These are phyloP conservation scores for Nematolebias whitei DNA, from an alignment of 2,113 vertebrate species.

Conservation along the genomic window DNA sequence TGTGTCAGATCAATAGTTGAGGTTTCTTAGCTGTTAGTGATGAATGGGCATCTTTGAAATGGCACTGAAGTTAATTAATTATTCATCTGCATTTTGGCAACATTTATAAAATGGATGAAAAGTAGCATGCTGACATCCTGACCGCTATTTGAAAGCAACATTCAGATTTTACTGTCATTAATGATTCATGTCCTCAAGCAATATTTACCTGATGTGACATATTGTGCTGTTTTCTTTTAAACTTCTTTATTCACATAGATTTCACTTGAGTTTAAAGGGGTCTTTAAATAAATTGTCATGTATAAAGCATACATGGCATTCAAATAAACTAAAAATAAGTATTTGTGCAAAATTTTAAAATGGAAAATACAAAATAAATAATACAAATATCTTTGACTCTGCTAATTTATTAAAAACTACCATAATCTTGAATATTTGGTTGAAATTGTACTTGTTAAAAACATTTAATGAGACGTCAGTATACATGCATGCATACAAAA, in stretches of 20 bases:
- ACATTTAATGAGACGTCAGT: neutral
- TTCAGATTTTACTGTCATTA: slow-evolving; percentile 27
- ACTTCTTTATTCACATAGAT: neutral
- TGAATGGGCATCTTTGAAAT: slow-evolving; percentile 59
- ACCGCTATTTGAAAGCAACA: slow-evolving; percentile 35
- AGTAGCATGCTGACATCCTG: slow-evolving; percentile 27
- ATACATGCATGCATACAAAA: neutral
- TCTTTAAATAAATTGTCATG: neutral
- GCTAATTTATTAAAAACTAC: neutral
- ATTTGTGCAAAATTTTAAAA: neutral
- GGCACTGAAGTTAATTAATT: slow-evolving; percentile 74
- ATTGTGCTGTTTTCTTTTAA: neutral
- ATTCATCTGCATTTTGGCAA: slow-evolving; percentile 72
- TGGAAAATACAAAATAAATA: neutral
- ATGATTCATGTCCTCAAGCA: slow-evolving; percentile 37
- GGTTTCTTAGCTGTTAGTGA: slow-evolving; percentile 45
- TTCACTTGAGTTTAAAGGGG: neutral
- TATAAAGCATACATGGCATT: neutral
- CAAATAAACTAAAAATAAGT: neutral
- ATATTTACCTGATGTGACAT: slow-evolving; percentile 16
- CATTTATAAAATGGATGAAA: slow-evolving; percentile 49
- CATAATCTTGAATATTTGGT: neutral
- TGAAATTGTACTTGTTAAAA: neutral
- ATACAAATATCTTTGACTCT: neutral
- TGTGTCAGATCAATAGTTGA: slow-evolving; percentile 14